Percentiles rank a stretch among this genome's conserved stretches.
phyloP scores from a whole-genome alignment of 2,113 vertebrate genomes.

The Prunella himalayana region DNA sequence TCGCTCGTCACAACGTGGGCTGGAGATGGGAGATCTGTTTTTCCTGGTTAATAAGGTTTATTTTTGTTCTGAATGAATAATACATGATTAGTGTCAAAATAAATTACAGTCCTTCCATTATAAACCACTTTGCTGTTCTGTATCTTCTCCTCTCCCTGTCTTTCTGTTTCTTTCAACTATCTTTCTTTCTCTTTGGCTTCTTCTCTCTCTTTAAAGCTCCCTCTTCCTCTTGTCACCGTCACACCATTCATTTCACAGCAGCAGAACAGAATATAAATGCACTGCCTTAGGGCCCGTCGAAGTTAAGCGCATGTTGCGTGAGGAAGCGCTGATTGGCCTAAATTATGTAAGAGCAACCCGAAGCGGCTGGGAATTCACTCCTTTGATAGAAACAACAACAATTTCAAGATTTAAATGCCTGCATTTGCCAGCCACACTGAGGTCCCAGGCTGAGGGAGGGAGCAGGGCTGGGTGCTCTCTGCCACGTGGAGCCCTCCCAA shows the following conservation, averaged over 20 bases:
- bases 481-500: fast-evolving
- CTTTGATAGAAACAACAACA: constrained; percentile 44
- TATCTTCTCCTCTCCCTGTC: background rate
- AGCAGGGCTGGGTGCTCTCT: background rate
- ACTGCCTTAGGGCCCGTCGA: constrained; percentile 34
- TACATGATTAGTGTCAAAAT: constrained; percentile 61
- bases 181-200: constrained; percentile 1
- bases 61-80: constrained; percentile 71
- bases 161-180: constrained; percentile 33
- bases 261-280: constrained; percentile 37
- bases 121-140: constrained; percentile 43
- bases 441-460: background rate
- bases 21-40: constrained; percentile 55
- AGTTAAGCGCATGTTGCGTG: background rate
- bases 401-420: constrained; percentile 18
- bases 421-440: background rate
- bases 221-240: background rate
- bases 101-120: constrained; percentile 58
- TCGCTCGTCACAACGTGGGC: constrained; percentile 14
- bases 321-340: constrained; percentile 1
- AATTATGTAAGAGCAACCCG: constrained; percentile 48
- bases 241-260: constrained; percentile 13
- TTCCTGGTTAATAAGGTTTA: constrained; percentile 67
- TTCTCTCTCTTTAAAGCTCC: constrained; percentile 4
- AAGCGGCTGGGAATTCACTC: background rate